Conservation (phyloP, 2,888 invertebrate genomes). For the Acleris emargana region DNA sequence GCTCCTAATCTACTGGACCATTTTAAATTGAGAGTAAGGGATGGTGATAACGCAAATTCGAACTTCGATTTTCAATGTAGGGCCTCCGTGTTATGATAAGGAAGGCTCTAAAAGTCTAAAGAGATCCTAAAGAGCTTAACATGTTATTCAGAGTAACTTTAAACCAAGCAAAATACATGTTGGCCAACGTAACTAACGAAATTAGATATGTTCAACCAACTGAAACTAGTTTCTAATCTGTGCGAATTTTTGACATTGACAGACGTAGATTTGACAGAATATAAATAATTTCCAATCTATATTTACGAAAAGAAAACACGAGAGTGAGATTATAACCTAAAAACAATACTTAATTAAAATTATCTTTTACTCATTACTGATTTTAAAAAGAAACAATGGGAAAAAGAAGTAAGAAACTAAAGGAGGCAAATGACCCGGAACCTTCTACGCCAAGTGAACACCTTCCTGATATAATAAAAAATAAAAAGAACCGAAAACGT, state of each 20-base stretch:
- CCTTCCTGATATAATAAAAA: not conserved
- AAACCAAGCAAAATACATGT: not conserved
- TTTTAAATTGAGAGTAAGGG: too few species aligned
- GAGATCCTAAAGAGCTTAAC: too few species aligned
- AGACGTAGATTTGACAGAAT: too few species aligned
- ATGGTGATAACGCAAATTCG: too few species aligned
- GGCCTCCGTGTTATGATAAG: too few species aligned
- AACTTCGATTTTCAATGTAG: too few species aligned
- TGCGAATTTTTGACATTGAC: not conserved
- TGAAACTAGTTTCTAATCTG: not conserved
- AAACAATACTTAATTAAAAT: not conserved
- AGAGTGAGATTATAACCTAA: conserved; percentile 17
- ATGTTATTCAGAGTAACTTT: too few species aligned
- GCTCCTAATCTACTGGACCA: too few species aligned
- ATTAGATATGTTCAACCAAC: too few species aligned
- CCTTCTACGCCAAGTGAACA: not conserved
- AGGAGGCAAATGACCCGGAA: not conserved
- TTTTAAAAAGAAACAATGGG: conserved; percentile 11
- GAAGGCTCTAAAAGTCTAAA: too few species aligned
- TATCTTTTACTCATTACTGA: not conserved
- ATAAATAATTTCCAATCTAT: too few species aligned
- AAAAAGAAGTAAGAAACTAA: conserved; percentile 16
- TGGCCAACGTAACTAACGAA: not conserved
- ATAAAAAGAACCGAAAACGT: not conserved
- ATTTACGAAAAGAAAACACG: not conserved